Evolutionary conservation across 2,888 invertebrate genomes (phyloP), one percentile per base, ranked within the genome.

Genomic region (Tipula confusa): DNA sequence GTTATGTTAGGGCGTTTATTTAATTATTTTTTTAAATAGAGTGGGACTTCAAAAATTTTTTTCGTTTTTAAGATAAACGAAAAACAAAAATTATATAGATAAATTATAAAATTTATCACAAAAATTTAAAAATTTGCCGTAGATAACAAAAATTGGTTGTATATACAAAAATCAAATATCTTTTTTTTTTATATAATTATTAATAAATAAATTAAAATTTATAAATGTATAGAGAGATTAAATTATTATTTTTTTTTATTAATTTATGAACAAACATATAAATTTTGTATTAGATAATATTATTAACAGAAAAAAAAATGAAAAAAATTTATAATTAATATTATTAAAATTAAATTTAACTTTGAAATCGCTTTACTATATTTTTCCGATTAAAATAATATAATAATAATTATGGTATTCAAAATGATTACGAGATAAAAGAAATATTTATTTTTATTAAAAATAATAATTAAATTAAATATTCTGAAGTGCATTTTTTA

Each of bases 161-260:
- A 64, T 64, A 64, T 64, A 64, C 64, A 64, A 64, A 64, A 64
- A 64, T 64, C 64, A 64, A 64, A 64, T 64, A 64, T 64, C 24
- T 64, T 64, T 64, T 64, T 18, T 4, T 15, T 43, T 43, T 15
- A 43, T n/a, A n/a, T n/a, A n/a, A n/a, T n/a, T n/a, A n/a, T n/a
- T n/a, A n/a, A n/a, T n/a, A n/a, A n/a, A n/a, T n/a, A n/a, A n/a
- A n/a, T n/a, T n/a, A n/a, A n/a, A n/a, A n/a, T n/a, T 64, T 64
- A 64, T 64, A 24, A 64, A 64, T 43, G 7, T 43, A 15, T 64
- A 24, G 24, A 64, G 24, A 64, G 64, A 64, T 64, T 64, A 64
- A 43, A 64, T 13, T 64, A 64, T 64, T 64, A 64, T 64, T 64
- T n/a, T n/a, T n/a, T n/a, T n/a, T n/a, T 64, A 64, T 64, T 64